Percentiles rank a stretch among this genome's conserved stretches.
Conservation (phyloP, 2,888 invertebrate species). For the Melikaiella ostensackeni region DNA sequence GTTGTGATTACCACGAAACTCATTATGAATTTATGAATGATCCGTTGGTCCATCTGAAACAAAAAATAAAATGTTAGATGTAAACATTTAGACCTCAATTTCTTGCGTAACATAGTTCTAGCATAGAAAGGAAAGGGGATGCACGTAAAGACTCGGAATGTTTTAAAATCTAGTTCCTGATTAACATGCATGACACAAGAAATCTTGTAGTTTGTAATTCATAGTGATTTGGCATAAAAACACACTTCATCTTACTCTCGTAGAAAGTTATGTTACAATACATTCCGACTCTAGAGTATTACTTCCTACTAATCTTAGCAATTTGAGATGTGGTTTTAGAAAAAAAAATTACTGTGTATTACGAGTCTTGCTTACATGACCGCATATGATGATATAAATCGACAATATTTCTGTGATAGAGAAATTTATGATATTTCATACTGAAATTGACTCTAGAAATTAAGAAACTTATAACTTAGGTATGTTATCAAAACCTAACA, state of each 20-base stretch:
- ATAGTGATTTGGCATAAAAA: slow-evolving; percentile 22
- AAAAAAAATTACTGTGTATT: slow-evolving; percentile 3
- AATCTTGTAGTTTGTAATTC: slow-evolving; percentile 27
- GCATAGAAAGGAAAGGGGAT: background rate
- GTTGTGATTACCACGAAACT: slow-evolving; percentile 51
- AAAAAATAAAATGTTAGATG: slow-evolving; percentile 29
- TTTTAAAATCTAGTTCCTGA: slow-evolving; percentile 13
- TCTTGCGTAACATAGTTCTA: background rate
- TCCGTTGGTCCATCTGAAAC: slow-evolving; percentile 63
- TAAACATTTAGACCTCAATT: background rate
- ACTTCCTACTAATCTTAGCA: slow-evolving; percentile 1
- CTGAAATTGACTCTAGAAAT: too few species aligned
- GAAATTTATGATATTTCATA: background rate
- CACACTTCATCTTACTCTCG: slow-evolving; percentile 2
- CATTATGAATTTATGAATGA: slow-evolving; percentile 52
- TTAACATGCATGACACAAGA: slow-evolving; percentile 1
- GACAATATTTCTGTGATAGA: background rate
- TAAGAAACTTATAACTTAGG: too few species aligned
- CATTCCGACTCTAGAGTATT: slow-evolving; percentile 8
- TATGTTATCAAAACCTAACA: too few species aligned
- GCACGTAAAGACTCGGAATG: background rate
- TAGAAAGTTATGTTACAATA: slow-evolving; percentile 29
- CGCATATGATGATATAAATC: slow-evolving; percentile 21
- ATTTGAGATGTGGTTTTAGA: background rate
- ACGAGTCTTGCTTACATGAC: slow-evolving; percentile 9